phyloP scores from a whole-genome alignment of 2,888 invertebrate genomes.

The Helicoverpa assulta region DNA sequence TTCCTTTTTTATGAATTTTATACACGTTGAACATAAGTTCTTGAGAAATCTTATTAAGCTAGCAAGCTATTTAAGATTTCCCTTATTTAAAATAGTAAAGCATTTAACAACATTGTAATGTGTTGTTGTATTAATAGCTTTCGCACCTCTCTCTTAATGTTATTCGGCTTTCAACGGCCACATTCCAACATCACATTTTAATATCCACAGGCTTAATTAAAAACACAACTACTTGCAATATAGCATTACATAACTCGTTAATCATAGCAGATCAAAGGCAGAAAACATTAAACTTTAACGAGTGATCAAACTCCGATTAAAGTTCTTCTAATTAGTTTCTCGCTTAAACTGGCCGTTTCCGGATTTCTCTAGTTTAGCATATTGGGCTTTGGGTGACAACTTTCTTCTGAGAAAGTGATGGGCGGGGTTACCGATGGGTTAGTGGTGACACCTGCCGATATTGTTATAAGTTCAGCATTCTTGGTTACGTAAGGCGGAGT shows the following conservation, averaged over 20 bases:
- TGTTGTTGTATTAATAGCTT: no score
- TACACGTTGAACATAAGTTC: no score
- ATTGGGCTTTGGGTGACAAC: constrained; percentile 60
- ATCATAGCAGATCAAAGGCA: constrained; percentile 28
- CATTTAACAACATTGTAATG: no score
- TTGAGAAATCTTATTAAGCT: no score
- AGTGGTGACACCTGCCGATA: constrained; percentile 47
- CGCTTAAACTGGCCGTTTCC: constrained; percentile 46
- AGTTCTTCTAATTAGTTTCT: constrained; percentile 37
- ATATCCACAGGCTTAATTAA: not conserved
- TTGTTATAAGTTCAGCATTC: constrained; percentile 49
- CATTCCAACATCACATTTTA: not conserved
- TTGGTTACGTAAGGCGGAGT: constrained; percentile 51
- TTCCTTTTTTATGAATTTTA: not conserved
- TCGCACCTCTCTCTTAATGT: not conserved
- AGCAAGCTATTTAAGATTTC: no score
- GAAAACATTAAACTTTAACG: constrained; percentile 22
- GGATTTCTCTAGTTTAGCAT: constrained; percentile 63
- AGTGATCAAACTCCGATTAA: constrained; percentile 41
- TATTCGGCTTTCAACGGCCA: constrained; percentile 24
- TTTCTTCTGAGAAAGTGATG: constrained; percentile 60
- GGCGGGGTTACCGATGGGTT: constrained; percentile 49
- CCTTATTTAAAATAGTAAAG: no score
- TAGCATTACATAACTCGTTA: constrained; percentile 30
- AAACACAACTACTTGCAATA: constrained; percentile 3